Percentiles rank a stretch among this genome's conserved stretches.
phyloP scores from a whole-genome alignment of 2,888 invertebrate genomes.

The Drosophila pseudotalamancana region DNA sequence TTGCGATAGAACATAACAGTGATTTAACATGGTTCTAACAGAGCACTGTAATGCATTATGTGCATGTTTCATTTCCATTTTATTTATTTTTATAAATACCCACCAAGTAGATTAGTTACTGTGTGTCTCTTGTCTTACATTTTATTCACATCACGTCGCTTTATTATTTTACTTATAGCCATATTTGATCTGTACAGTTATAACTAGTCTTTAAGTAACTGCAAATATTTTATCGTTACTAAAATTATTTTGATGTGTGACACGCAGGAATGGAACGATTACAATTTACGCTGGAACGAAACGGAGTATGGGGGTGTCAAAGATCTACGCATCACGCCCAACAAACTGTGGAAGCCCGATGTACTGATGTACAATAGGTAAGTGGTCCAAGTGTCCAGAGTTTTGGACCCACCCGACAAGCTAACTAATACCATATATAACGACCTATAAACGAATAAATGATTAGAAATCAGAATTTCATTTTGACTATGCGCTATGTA shows the following conservation, averaged over 20 bases:
- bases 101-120: slow-evolving; percentile 1
- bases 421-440: slow-evolving; percentile 46
- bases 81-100: not conserved
- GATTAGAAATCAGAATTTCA: slow-evolving; percentile 38
- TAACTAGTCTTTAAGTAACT: slow-evolving; percentile 17
- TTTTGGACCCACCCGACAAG: slow-evolving; percentile 1
- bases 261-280: slow-evolving; percentile 97
- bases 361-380: slow-evolving; percentile 99
- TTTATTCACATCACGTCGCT: slow-evolving; percentile 63
- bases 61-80: slow-evolving; percentile 21
- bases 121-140: slow-evolving; percentile 33
- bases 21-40: slow-evolving; percentile 29
- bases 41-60: slow-evolving; percentile 11
- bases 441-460: slow-evolving; percentile 45
- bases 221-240: slow-evolving; percentile 38
- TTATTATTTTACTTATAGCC: slow-evolving; percentile 56
- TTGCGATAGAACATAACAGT: slow-evolving; percentile 19
- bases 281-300: slow-evolving; percentile 98
- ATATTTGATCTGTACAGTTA: slow-evolving; percentile 13
- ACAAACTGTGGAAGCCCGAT: slow-evolving; percentile 99
- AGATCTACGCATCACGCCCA: slow-evolving; percentile 96
- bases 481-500: slow-evolving; percentile 55
- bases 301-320: slow-evolving; percentile 97
- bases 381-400: slow-evolving; percentile 66
- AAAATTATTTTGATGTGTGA: slow-evolving; percentile 22